Percentiles rank a stretch among this genome's conserved stretches.
Evolutionary conservation across 1,140 invertebrate species (phyloP).

Genomic region (Drosophila kurseongensis): DNA sequence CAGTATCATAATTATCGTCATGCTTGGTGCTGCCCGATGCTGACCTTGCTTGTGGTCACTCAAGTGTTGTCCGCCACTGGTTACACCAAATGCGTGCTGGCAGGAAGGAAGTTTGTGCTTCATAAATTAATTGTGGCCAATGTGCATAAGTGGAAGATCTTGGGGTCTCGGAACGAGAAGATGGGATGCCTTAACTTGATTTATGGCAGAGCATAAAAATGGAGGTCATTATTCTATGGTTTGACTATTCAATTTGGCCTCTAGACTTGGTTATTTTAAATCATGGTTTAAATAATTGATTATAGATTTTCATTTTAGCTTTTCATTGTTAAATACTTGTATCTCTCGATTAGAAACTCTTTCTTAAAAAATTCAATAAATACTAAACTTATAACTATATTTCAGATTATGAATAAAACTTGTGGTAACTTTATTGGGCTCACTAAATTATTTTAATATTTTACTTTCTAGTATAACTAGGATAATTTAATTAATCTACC

Average conservation of each 20-base stretch:
- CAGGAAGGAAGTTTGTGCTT: slow-evolving; percentile 78
- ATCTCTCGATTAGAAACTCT: rapidly evolving
- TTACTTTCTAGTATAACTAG: too few relatives aligned
- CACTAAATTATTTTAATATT: too few relatives aligned
- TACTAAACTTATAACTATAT: too few relatives aligned
- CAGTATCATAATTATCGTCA: slow-evolving; percentile 58
- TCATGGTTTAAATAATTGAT: too few relatives aligned
- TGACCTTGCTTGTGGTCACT: slow-evolving; percentile 74
- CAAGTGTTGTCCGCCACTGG: slow-evolving; percentile 56
- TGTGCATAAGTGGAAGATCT: slow-evolving; percentile 46
- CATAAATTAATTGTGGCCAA: slow-evolving; percentile 79
- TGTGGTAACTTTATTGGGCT: too few relatives aligned
- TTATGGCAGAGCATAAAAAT: slow-evolving; percentile 27
- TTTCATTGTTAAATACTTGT: too few relatives aligned
- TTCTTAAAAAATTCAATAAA: too few relatives aligned
- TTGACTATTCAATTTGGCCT: neutral
- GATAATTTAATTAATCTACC: neutral
- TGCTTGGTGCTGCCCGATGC: slow-evolving; percentile 16
- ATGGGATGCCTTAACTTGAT: slow-evolving; percentile 13
- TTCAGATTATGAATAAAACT: too few relatives aligned
- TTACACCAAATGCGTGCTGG: slow-evolving; percentile 64
- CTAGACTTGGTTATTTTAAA: neutral
- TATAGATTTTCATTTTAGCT: too few relatives aligned
- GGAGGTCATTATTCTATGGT: slow-evolving; percentile 1
- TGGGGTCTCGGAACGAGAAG: slow-evolving; percentile 1